A percentile compares a stretch with the other conserved stretches of the same genome.
Evolutionary conservation across 2,113 vertebrate species (phyloP).

Genomic region (Oceanodroma tethys): DNA sequence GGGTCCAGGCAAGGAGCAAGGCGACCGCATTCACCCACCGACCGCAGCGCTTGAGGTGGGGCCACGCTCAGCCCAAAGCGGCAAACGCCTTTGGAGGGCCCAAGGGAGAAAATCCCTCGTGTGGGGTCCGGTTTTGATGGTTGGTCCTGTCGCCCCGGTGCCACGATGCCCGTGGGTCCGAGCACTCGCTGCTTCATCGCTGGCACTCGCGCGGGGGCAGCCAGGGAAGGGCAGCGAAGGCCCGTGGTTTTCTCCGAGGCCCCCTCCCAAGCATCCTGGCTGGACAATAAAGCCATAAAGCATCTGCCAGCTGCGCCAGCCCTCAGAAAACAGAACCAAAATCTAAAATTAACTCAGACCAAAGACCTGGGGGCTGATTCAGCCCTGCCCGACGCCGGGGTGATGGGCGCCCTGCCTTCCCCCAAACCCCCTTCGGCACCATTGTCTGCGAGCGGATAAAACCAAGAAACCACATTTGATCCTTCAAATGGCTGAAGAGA

Average conservation of each 20-base stretch:
- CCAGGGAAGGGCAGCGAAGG: not conserved
- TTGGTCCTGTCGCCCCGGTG: not conserved
- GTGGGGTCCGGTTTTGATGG: not conserved
- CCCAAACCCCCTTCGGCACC: not conserved
- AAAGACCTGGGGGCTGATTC: not conserved
- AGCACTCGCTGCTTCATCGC: not conserved
- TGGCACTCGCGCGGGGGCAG: not conserved
- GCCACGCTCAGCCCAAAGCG: not conserved
- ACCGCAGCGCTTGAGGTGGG: rapidly evolving
- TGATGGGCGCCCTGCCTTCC: not conserved
- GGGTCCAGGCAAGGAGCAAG: not conserved
- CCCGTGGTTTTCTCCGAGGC: not conserved
- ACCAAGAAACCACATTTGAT: not conserved
- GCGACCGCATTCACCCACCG: rapidly evolving
- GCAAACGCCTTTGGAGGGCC: not conserved
- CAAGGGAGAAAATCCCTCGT: rapidly evolving
- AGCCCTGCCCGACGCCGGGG: not conserved
- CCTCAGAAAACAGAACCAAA: not conserved
- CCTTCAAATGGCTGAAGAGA: not conserved
- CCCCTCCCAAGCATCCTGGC: not conserved
- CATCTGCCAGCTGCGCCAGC: not conserved
- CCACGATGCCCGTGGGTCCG: rapidly evolving
- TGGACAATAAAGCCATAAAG: not conserved
- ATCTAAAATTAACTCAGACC: not conserved
- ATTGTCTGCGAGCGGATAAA: not conserved